phyloP scores from a whole-genome alignment of 2,797 vertebrate species.

The Megalops cyprinoides region DNA sequence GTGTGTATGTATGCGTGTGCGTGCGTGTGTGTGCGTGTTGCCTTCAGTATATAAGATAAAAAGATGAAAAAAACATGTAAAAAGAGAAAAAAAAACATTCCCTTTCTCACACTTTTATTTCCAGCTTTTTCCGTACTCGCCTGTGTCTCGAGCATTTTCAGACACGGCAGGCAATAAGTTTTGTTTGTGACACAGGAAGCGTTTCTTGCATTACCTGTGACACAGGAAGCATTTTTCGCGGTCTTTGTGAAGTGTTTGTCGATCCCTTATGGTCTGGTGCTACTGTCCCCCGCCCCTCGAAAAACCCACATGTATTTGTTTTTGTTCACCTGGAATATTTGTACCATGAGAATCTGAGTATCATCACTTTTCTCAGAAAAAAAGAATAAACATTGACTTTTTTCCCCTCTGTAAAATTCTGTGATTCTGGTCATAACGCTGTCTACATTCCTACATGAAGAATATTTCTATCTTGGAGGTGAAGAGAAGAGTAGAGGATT shows the following conservation, averaged over 20 bases:
- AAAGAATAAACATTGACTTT: slow-evolving; percentile 42
- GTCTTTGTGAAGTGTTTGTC: slow-evolving; percentile 81
- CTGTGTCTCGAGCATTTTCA: slow-evolving; percentile 73
- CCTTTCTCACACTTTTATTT: slow-evolving; percentile 77
- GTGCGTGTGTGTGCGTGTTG: slow-evolving; percentile 57
- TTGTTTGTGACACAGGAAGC: slow-evolving; percentile 82
- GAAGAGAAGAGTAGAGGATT: slow-evolving; percentile 80
- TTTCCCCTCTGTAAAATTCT: slow-evolving; percentile 78
- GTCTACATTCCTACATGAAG: slow-evolving; percentile 83
- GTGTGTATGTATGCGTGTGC: slow-evolving; percentile 74
- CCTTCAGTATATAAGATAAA: slow-evolving; percentile 77
- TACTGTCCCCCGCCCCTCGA: slow-evolving; percentile 60
- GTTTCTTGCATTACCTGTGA: slow-evolving; percentile 67
- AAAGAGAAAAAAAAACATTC: slow-evolving; percentile 71
- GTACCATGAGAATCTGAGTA: slow-evolving; percentile 77
- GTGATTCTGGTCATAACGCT: slow-evolving; percentile 83
- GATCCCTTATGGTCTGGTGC: slow-evolving; percentile 81
- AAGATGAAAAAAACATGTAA: slow-evolving; percentile 45
- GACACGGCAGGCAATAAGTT: slow-evolving; percentile 84
- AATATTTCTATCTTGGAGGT: slow-evolving; percentile 75
- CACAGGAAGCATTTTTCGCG: slow-evolving; percentile 71
- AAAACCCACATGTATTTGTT: too few species aligned
- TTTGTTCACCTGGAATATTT: slow-evolving; percentile 86
- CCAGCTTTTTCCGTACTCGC: slow-evolving; percentile 71
- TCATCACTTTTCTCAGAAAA: slow-evolving; percentile 70